These are phyloP conservation scores for Spodoptera picta DNA, from an alignment of 2,888 invertebrate genomes.

Conservation along the genomic window DNA sequence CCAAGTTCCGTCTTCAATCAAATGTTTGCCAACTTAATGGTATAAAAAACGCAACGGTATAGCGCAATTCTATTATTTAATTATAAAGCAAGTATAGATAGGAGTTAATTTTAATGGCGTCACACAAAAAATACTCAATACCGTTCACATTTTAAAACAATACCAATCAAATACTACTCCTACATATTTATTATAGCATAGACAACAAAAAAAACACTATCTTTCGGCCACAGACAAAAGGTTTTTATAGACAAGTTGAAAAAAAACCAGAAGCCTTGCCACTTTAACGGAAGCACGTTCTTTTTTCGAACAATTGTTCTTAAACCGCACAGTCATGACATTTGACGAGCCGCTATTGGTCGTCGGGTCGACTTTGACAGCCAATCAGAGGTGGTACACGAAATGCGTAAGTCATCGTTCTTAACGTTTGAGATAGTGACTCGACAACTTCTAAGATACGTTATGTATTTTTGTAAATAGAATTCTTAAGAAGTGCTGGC, in stretches of 20 bases:
- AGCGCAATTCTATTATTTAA: constrained; percentile 20
- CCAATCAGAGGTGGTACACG: constrained; percentile 82
- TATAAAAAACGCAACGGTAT: constrained; percentile 15
- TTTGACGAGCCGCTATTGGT: constrained; percentile 87
- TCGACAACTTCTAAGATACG: constrained; percentile 62
- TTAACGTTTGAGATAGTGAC: constrained; percentile 85
- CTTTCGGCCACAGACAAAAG: constrained; percentile 67
- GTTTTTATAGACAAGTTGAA: constrained; percentile 60
- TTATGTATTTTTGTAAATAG: constrained; percentile 61
- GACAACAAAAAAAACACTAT: constrained; percentile 56
- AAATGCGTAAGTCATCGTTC: constrained; percentile 86
- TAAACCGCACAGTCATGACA: constrained; percentile 83
- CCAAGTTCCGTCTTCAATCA: too few relatives aligned
- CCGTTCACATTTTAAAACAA: constrained; percentile 45
- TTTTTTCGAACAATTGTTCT: constrained; percentile 80
- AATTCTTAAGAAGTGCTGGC: constrained; percentile 47
- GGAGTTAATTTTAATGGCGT: constrained; percentile 15
- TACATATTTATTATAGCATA: constrained; percentile 45
- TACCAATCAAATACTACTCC: constrained; percentile 41
- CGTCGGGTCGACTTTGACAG: constrained; percentile 82
- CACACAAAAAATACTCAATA: constrained; percentile 33
- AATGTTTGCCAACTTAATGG: too few relatives aligned
- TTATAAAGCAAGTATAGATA: constrained; percentile 8
- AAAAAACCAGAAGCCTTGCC: constrained; percentile 78
- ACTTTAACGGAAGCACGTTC: constrained; percentile 85